These are phyloP conservation scores for Cettia cetti DNA, from an alignment of 2,113 vertebrate species.

Conservation along the genomic window DNA sequence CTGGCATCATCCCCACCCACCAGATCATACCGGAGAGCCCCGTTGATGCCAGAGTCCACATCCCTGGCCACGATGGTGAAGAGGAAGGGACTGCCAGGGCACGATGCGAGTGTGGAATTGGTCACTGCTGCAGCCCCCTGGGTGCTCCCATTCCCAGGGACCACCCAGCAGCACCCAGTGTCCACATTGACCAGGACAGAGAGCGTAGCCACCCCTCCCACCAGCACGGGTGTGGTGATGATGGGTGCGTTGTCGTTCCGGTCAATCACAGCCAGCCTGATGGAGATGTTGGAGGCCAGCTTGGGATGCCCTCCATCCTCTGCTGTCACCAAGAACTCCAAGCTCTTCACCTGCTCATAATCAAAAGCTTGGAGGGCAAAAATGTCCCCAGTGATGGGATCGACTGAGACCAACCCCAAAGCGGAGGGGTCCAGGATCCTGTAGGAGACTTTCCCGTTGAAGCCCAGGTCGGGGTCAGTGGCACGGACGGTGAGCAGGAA, in stretches of 20 bases:
- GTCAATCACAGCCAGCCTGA: conserved; percentile 81
- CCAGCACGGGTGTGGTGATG: conserved; percentile 76
- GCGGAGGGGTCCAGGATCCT: conserved; percentile 71
- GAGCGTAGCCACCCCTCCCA: conserved; percentile 74
- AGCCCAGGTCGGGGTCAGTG: conserved; percentile 79
- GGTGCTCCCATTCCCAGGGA: not conserved
- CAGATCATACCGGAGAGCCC: conserved; percentile 78
- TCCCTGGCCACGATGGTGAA: conserved; percentile 80
- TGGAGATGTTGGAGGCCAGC: conserved; percentile 76
- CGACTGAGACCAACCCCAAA: conserved; percentile 72
- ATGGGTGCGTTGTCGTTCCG: conserved; percentile 85
- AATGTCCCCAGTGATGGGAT: conserved; percentile 80
- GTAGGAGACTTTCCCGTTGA: conserved; percentile 84
- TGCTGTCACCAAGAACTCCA: conserved; percentile 83
- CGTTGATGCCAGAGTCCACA: conserved; percentile 81
- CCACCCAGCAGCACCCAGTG: conserved; percentile 71
- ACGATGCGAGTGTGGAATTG: not conserved
- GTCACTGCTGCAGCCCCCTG: not conserved
- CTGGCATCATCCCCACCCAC: conserved; percentile 47
- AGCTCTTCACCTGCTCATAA: conserved; percentile 76
- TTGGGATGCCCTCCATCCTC: conserved; percentile 83
- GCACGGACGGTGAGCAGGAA: conserved; percentile 80
- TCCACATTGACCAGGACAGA: conserved; percentile 79
- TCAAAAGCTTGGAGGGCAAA: conserved; percentile 78
- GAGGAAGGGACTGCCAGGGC: conserved; percentile 6